Percentiles rank a stretch among this genome's conserved stretches.
Conservation (phyloP, 2,888 invertebrate genomes). For the Baronia brevicornis region DNA sequence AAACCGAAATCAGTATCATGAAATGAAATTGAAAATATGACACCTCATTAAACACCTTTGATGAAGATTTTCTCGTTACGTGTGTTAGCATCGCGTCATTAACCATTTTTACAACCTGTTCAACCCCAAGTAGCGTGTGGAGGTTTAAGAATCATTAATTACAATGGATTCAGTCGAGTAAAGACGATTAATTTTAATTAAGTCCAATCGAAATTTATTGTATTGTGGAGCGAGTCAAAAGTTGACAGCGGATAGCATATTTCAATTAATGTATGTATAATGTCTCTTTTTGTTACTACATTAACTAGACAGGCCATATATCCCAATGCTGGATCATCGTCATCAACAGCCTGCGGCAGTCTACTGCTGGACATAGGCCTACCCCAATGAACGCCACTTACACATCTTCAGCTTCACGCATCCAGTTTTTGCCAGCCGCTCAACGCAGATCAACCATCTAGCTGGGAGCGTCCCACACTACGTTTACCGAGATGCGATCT, state of each 20-base stretch:
- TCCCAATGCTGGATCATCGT: no score
- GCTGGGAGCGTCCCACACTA: no score
- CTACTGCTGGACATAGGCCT: no score
- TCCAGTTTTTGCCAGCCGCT: no score
- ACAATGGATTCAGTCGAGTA: conserved; percentile 50
- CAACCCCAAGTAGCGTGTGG: conserved; percentile 43
- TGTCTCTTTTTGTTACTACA: neutral
- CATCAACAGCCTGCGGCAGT: no score
- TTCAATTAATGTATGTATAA: neutral
- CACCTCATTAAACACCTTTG: conserved; percentile 28
- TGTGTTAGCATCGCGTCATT: conserved; percentile 22
- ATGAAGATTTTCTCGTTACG: conserved; percentile 26
- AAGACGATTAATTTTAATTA: conserved; percentile 69
- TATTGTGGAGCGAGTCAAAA: conserved; percentile 23
- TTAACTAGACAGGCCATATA: no score
- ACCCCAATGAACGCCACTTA: no score
- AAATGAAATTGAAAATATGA: conserved; percentile 14
- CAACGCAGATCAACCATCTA: no score
- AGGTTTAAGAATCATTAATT: conserved; percentile 59
- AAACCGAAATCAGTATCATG: neutral
- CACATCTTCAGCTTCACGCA: no score
- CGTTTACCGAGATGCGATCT: no score
- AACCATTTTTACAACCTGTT: conserved; percentile 21
- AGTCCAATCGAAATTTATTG: conserved; percentile 43
- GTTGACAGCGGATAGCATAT: conserved; percentile 17